phyloP scores from a whole-genome alignment of 2,113 vertebrate genomes.

The Bos javanicus region DNA sequence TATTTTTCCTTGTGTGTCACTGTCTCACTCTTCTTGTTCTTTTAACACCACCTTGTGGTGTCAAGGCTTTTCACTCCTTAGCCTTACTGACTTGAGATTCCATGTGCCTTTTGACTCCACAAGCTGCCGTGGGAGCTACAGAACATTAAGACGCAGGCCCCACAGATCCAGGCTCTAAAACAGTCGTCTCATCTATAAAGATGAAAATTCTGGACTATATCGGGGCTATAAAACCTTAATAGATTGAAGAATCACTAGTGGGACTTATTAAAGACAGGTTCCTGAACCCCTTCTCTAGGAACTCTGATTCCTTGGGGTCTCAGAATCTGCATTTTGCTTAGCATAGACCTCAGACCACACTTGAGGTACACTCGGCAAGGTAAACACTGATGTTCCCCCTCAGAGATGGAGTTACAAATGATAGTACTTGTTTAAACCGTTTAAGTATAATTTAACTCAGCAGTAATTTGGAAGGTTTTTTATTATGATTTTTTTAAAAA shows the following conservation, averaged over 20 bases:
- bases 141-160: not conserved
- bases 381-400: not conserved
- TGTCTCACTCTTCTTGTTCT: not conserved
- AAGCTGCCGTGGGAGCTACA: not conserved
- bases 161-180: not conserved
- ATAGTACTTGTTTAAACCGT: not conserved
- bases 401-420: not conserved
- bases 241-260: not conserved
- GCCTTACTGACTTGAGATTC: not conserved
- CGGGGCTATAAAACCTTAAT: not conserved
- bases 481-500: not conserved
- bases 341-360: not conserved
- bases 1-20: not conserved
- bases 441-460: not conserved
- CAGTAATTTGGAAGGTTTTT: not conserved
- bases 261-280: not conserved
- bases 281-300: not conserved
- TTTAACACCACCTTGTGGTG: not conserved
- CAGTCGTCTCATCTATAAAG: not conserved
- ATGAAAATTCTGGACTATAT: not conserved
- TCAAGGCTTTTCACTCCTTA: not conserved
- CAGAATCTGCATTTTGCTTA: not conserved
- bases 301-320: not conserved
- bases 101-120: not conserved
- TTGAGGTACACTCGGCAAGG: not conserved